These are phyloP conservation scores for Oasisia sp. DNA, from an alignment of 2,888 invertebrate genomes.

Conservation along the genomic window DNA sequence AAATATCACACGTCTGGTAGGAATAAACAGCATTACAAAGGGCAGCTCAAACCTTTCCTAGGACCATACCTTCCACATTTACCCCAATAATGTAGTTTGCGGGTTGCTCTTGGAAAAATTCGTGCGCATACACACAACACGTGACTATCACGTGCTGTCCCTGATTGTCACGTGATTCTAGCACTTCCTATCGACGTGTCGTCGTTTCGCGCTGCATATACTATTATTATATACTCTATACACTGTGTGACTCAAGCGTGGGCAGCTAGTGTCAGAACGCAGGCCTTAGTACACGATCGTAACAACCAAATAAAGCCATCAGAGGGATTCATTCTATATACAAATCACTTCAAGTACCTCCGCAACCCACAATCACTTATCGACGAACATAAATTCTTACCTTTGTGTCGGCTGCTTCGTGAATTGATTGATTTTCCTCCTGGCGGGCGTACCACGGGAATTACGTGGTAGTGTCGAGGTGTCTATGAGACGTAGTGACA, in stretches of 20 bases:
- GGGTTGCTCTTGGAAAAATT: too few species aligned
- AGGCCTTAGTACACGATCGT: constrained; percentile 9
- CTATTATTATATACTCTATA: too few species aligned
- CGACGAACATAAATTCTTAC: not conserved
- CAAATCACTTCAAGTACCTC: constrained; percentile 7
- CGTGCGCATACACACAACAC: too few species aligned
- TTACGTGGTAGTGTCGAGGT: not conserved
- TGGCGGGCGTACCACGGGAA: not conserved
- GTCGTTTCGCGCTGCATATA: too few species aligned
- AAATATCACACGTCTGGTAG: too few species aligned
- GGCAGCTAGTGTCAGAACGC: not conserved
- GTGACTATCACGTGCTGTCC: too few species aligned
- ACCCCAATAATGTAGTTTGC: too few species aligned
- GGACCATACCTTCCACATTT: too few species aligned
- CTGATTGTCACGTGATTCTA: too few species aligned
- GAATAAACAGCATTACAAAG: too few species aligned
- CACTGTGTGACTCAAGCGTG: not conserved
- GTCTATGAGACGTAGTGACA: not conserved
- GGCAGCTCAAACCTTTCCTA: too few species aligned
- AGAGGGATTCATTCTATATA: not conserved
- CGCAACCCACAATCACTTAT: constrained; percentile 4
- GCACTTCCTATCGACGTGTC: too few species aligned
- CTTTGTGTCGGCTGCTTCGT: not conserved
- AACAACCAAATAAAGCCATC: not conserved
- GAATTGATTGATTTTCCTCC: not conserved